phyloP scores from a whole-genome alignment of 2,113 vertebrate genomes.

The Pogonocichla stellata region DNA sequence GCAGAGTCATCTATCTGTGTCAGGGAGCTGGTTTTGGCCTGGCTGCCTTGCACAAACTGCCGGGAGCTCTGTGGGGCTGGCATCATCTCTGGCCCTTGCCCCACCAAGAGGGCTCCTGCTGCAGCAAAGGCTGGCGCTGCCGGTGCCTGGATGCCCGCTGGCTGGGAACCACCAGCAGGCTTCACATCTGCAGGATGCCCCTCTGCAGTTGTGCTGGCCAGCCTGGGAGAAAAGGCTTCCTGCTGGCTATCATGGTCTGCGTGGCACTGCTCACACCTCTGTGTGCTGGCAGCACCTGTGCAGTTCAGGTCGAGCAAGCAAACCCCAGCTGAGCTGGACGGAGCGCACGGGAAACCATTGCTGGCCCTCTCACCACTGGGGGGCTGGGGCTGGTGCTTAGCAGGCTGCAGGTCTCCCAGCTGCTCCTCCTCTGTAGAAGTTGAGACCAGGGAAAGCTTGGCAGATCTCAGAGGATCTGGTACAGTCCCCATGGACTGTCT shows the following conservation, averaged over 20 bases:
- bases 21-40: not conserved
- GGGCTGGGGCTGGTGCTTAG: slow-evolving; percentile 58
- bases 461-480: slow-evolving; percentile 86
- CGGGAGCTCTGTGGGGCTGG: slow-evolving; percentile 34
- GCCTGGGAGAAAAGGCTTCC: not conserved
- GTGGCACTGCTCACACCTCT: not conserved
- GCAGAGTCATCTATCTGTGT: slow-evolving; percentile 26
- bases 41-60: slow-evolving; percentile 37
- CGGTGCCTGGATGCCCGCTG: not conserved
- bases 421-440: slow-evolving; percentile 72
- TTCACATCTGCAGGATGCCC: not conserved
- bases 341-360: slow-evolving; percentile 38
- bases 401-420: slow-evolving; percentile 69
- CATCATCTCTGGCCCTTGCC: not conserved
- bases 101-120: not conserved
- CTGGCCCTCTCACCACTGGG: slow-evolving; percentile 52
- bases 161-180: not conserved
- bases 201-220: not conserved
- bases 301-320: slow-evolving; percentile 6
- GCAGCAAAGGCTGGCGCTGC: not conserved
- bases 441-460: slow-evolving; percentile 80
- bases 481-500: slow-evolving; percentile 84
- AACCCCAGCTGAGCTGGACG: slow-evolving; percentile 27
- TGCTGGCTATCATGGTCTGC: not conserved
- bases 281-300: not conserved